Base-by-base conservation (phyloP, 1,140 invertebrate genomes). In the Scaptomyza graminum region DNA sequence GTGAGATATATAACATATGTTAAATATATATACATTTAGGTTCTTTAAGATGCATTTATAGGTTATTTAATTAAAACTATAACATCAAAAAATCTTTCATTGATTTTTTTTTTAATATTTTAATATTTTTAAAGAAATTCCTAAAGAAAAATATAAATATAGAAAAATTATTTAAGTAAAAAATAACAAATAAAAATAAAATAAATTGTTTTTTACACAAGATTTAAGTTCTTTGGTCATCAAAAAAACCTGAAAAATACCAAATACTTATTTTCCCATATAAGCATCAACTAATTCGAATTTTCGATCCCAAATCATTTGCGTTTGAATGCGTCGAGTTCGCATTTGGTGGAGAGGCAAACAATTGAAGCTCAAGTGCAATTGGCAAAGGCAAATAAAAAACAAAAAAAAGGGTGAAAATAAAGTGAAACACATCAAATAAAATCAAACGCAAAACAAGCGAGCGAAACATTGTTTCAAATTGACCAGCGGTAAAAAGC, bases 371-470 rank as follows among this genome's bases (percentile, higher is more conserved):
- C 57, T 63, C 51, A 57, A 74, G 70, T 81, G 54, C 72, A 73
- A 75, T 73, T 79, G 80, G 80, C 44, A 50, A 67, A 28, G n/a
- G n/a, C 8, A 25, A 63, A 51, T 6, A 34, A 41, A 67, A 76
- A 70, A 74, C 34, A 50, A 43, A 54, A 46, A 34, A 41, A 46
- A 43, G 13, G 47, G 73, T 39, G 34, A 50, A 68, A 76, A 89
- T 72, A 88, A 88, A 79, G 31, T 47, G 72, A 74, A 79, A 74
- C 78, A 66, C 79, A 83, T 85, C 78, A 82, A 88, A 87, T 83
- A 68, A 87, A 87, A 87, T 88, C 83, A 76, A 87, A 87, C 83
- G 83, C 83, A 87, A 88, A 88, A 87, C 78, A 89, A 85, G 74
- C 75, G 75, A 62, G 76, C n/a, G 82, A 87, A 90, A 83, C 83